Evolutionary conservation across 1,140 invertebrate genomes (phyloP).

Genomic region (Drosophila persimilis): DNA sequence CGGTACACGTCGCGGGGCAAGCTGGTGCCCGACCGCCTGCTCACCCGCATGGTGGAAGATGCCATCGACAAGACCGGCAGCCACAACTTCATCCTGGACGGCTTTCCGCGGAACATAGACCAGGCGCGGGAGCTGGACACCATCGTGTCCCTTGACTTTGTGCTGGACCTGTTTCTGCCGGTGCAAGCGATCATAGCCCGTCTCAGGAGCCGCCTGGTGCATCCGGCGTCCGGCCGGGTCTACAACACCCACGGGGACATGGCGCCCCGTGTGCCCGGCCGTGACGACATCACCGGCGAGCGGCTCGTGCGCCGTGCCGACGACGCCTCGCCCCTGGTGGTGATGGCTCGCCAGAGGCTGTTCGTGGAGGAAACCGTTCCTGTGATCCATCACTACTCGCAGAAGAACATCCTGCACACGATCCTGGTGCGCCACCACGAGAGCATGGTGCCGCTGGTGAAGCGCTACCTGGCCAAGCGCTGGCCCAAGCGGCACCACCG

Average conservation of each 20-base stretch:
- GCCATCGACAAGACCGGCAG: not conserved
- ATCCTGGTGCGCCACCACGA: constrained; percentile 13
- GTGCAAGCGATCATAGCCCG: not conserved
- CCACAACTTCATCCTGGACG: constrained; percentile 26
- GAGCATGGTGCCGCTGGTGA: constrained; percentile 30
- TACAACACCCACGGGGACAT: constrained; percentile 15
- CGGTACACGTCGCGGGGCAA: constrained; percentile 1
- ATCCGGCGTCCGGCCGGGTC: constrained; percentile 24
- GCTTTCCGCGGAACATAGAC: constrained; percentile 32
- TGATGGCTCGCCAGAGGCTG: constrained; percentile 7
- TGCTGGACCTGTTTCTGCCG: constrained; percentile 27
- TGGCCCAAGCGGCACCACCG: not conserved
- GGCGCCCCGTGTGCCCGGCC: constrained; percentile 12
- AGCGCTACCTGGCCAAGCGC: constrained; percentile 12
- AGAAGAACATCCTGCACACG: constrained; percentile 6
- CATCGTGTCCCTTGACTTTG: constrained; percentile 23
- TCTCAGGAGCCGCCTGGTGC: constrained; percentile 22
- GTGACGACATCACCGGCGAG: constrained; percentile 41
- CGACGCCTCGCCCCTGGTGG: not conserved
- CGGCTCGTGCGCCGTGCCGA: constrained; percentile 22
- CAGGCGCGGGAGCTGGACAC: constrained; percentile 20
- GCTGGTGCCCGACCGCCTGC: constrained; percentile 36
- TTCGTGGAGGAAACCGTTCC: constrained; percentile 9
- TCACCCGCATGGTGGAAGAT: constrained; percentile 9
- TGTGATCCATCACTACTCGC: constrained; percentile 17